Base-by-base conservation (phyloP, 2,888 invertebrate species). In the Pammene fasciana region DNA sequence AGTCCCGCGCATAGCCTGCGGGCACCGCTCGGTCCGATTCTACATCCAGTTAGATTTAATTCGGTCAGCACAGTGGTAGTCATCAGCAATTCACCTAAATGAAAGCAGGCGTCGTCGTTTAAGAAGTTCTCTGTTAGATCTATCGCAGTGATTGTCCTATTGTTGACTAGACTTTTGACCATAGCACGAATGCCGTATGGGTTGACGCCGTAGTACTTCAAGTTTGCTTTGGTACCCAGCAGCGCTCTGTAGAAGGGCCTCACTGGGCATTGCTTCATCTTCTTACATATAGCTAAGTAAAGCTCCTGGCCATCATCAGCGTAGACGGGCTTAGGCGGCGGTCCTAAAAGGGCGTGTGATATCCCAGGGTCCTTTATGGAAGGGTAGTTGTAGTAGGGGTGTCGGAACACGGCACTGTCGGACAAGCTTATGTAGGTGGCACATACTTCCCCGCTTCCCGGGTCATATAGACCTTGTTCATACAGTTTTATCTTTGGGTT, bases 291-390 rank as follows among this genome's bases (percentile, higher is more conserved):
- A 14, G 75, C 81, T 66, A 90, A 61, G 71, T 92, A 91, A 26
- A 85, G 67, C 1, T 84, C 83, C 73, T 88, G 88, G 0, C 90
- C 91, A 59, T 91, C 89, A 34, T 84, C 82, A 11, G 86, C 61
- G 70, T 86, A 90, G 18, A 73, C 71, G 0, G 81, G 26, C 36
- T 70, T 65, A 1, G 72, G 67, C 73, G 82, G 79, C 11, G 86
- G 82, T 26, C 75, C 71, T 0, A 85, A 66, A 18, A 92, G 74
- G 2, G 90, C 89, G 3, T 77, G 66, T 11, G 75, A 65, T 45
- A 91, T 87, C 0, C 90, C 90, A 59, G 91, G 92, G 71, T 91
- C 87, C 14, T 7, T 0, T 4, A 91, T 80, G 3, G 82, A 77
- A 1, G 90, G 91, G 64, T 90, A 92, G 50, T 79, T 80, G 68